A percentile compares a stretch with the other conserved stretches of the same genome.
Evolutionary conservation across 2,113 vertebrate species (phyloP).

Genomic region (Hucho hucho): DNA sequence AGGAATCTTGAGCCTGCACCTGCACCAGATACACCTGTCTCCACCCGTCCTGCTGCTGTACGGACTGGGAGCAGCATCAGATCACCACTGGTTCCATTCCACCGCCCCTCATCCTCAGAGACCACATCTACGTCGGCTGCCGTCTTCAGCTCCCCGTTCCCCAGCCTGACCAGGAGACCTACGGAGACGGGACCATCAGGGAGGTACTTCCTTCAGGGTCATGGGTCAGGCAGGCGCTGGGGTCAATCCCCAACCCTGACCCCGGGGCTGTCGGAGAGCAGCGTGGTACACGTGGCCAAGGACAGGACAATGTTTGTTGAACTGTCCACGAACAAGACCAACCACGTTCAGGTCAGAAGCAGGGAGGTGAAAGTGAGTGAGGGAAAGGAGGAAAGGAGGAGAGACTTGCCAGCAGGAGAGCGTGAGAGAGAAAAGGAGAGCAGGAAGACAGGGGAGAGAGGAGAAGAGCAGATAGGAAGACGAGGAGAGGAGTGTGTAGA

Average conservation of each 20-base stretch:
- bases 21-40: slow-evolving; percentile 36
- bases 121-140: slow-evolving; percentile 4
- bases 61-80: slow-evolving; percentile 26
- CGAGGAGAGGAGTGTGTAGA: slow-evolving; percentile 70
- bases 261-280: slow-evolving; percentile 50
- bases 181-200: slow-evolving; percentile 39
- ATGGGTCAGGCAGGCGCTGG: slow-evolving; percentile 10
- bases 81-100: slow-evolving; percentile 21
- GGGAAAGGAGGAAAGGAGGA: slow-evolving; percentile 28
- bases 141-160: slow-evolving; percentile 30
- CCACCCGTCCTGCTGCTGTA: slow-evolving; percentile 50
- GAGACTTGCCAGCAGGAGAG: slow-evolving; percentile 33
- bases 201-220: slow-evolving; percentile 39
- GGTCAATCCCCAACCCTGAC: slow-evolving; percentile 32
- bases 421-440: slow-evolving; percentile 44
- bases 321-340: slow-evolving; percentile 63
- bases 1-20: neutral
- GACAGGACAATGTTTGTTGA: slow-evolving; percentile 67
- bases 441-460: slow-evolving; percentile 39
- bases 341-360: slow-evolving; percentile 68
- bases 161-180: slow-evolving; percentile 12
- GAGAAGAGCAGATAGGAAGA: slow-evolving; percentile 42
- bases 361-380: slow-evolving; percentile 59
- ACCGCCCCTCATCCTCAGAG: slow-evolving; percentile 40
- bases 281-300: slow-evolving; percentile 57